A percentile compares a stretch with the other conserved stretches of the same genome.
These are phyloP conservation scores for Rhynchomys soricoides DNA, from an alignment of 2,113 vertebrate genomes.

Conservation along the genomic window DNA sequence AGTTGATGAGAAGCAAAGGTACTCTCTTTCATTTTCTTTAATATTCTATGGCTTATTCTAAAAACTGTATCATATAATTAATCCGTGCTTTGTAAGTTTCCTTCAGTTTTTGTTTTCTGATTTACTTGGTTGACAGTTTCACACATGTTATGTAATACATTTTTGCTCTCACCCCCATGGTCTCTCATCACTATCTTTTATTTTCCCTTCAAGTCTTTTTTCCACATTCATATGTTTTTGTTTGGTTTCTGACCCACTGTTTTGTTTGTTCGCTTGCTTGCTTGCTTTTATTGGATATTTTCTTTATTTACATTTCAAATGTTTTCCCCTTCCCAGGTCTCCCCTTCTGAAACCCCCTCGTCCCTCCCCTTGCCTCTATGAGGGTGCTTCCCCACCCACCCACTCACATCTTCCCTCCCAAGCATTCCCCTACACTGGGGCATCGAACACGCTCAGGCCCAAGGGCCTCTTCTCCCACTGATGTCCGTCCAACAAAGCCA, in stretches of 20 bases:
- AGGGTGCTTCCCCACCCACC: no score
- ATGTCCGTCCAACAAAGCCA: no score
- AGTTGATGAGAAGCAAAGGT: conserved; percentile 14
- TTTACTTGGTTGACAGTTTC: neutral
- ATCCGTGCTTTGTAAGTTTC: neutral
- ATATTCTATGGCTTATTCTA: neutral
- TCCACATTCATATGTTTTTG: neutral
- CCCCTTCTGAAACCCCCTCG: no score
- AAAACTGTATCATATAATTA: neutral
- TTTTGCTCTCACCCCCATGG: neutral
- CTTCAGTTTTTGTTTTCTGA: neutral
- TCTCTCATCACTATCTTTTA: neutral
- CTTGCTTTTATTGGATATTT: no score
- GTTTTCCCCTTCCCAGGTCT: no score
- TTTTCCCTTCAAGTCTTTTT: neutral
- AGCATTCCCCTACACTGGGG: no score
- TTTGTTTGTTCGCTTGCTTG: no score
- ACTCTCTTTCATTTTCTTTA: neutral
- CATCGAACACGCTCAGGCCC: no score
- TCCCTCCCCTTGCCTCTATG: no score
- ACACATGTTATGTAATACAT: neutral
- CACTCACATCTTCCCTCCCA: no score
- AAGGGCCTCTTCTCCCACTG: no score
- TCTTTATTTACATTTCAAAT: no score
- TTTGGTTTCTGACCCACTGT: neutral